These are phyloP conservation scores for Leptinotarsa undecemlineata DNA, from an alignment of 1,140 invertebrate genomes.

Conservation along the genomic window DNA sequence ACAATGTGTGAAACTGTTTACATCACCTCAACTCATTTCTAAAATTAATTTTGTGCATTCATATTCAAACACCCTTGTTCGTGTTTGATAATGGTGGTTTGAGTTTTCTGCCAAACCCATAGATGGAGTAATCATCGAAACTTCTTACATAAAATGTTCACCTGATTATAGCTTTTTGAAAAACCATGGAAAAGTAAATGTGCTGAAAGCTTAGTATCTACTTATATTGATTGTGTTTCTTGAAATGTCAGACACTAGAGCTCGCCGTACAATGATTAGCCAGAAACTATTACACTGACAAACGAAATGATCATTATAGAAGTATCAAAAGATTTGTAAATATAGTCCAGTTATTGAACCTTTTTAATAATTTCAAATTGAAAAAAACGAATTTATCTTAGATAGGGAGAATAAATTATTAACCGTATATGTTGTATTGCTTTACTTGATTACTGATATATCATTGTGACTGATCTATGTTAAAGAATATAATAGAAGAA, in stretches of 20 bases:
- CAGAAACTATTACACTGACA: slow-evolving; percentile 21
- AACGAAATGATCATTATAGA: slow-evolving; percentile 32
- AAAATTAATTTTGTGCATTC: too few relatives aligned
- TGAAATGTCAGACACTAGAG: slow-evolving; percentile 15
- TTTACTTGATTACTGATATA: slow-evolving; percentile 53
- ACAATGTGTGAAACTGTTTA: too few relatives aligned
- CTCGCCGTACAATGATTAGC: slow-evolving; percentile 11
- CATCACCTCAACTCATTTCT: too few relatives aligned
- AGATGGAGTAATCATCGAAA: too few relatives aligned
- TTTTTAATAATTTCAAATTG: slow-evolving; percentile 56
- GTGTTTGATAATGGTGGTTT: too few relatives aligned
- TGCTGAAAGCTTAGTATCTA: slow-evolving; percentile 1
- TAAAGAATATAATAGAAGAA: slow-evolving; percentile 41
- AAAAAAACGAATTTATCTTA: slow-evolving; percentile 57
- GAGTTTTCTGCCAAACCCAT: too few relatives aligned
- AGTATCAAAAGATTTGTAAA: slow-evolving; percentile 53
- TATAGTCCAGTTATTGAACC: slow-evolving; percentile 56
- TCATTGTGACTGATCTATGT: slow-evolving; percentile 57
- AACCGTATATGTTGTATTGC: slow-evolving; percentile 55
- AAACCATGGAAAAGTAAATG: background rate
- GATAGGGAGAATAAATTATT: slow-evolving; percentile 54
- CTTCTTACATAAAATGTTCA: too few relatives aligned
- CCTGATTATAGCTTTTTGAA: background rate
- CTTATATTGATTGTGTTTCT: slow-evolving; percentile 13
- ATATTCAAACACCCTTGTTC: too few relatives aligned